phyloP scores from a whole-genome alignment of 2,797 vertebrate genomes.

The Bradypus variegatus region DNA sequence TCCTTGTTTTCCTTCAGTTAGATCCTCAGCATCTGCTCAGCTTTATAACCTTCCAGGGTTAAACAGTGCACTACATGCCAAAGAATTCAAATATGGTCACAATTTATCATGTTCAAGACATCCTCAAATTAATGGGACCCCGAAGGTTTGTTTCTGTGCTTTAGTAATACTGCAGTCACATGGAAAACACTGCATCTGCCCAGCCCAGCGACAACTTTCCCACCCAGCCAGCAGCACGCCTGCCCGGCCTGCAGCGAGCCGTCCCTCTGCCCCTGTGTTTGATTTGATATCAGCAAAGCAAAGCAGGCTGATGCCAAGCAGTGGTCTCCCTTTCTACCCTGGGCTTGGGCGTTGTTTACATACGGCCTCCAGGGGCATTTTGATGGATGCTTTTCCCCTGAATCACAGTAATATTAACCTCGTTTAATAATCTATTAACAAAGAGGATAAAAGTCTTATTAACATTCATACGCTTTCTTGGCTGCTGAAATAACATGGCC shows the following conservation, averaged over 20 bases:
- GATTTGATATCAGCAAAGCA: neutral
- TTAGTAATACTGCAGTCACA: neutral
- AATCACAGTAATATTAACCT: slow-evolving; percentile 52
- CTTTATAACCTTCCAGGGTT: neutral
- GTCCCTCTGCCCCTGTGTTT: neutral
- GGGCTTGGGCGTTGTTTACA: neutral
- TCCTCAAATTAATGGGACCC: neutral
- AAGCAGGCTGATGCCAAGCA: neutral
- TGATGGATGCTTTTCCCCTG: neutral
- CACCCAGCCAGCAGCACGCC: neutral
- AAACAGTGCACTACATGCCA: neutral
- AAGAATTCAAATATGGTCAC: neutral
- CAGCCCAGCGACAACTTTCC: neutral
- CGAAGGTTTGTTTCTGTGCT: neutral
- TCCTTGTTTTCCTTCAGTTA: neutral
- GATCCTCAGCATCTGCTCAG: neutral
- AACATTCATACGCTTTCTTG: slow-evolving; percentile 28
- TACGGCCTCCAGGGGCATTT: neutral
- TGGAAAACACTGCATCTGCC: accelerated
- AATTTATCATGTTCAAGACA: neutral
- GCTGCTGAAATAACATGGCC: slow-evolving; percentile 7
- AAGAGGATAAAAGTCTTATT: slow-evolving; percentile 52
- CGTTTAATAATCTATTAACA: slow-evolving; percentile 60
- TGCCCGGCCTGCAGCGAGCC: accelerated
- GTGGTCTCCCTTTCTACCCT: neutral